Conservation (phyloP, 2,797 vertebrate species). For the Sarcophilus harrisii region DNA sequence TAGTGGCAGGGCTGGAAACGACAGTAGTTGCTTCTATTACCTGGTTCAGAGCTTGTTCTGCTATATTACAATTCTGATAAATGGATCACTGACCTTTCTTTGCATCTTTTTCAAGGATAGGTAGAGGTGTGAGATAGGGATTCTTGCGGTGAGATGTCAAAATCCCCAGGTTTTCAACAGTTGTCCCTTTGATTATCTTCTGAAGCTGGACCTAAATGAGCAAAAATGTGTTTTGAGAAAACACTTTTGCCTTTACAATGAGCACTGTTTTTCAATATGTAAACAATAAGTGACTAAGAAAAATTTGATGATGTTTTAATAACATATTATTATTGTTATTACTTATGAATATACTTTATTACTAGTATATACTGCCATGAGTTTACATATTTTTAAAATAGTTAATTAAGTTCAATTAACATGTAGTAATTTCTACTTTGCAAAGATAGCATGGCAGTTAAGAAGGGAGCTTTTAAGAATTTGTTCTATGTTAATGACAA, state of each 20-base stretch:
- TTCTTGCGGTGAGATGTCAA: conserved; percentile 72
- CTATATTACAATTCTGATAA: not conserved
- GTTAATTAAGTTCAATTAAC: conserved; percentile 83
- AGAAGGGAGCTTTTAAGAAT: conserved; percentile 77
- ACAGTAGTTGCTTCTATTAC: not conserved
- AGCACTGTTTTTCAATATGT: conserved; percentile 60
- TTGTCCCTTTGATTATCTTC: conserved; percentile 81
- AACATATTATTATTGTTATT: conserved; percentile 75
- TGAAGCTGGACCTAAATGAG: conserved; percentile 82
- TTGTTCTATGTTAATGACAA: conserved; percentile 72
- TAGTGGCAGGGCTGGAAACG: not conserved
- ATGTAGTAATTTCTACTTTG: conserved; percentile 74
- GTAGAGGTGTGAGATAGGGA: conserved; percentile 72
- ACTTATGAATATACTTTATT: conserved; percentile 48
- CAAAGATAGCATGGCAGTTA: conserved; percentile 72
- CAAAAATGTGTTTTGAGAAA: conserved; percentile 64
- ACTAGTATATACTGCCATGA: conserved; percentile 67
- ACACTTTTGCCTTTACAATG: conserved; percentile 42
- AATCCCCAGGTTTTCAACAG: conserved; percentile 63
- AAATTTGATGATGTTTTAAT: conserved; percentile 83
- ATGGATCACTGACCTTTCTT: conserved; percentile 84
- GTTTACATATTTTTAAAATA: conserved; percentile 80
- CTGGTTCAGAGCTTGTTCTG: not conserved
- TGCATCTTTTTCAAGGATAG: conserved; percentile 78
- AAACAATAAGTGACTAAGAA: conserved; percentile 77